These are phyloP conservation scores for Lepidonotus clava DNA, from an alignment of 2,888 invertebrate species.

Conservation along the genomic window DNA sequence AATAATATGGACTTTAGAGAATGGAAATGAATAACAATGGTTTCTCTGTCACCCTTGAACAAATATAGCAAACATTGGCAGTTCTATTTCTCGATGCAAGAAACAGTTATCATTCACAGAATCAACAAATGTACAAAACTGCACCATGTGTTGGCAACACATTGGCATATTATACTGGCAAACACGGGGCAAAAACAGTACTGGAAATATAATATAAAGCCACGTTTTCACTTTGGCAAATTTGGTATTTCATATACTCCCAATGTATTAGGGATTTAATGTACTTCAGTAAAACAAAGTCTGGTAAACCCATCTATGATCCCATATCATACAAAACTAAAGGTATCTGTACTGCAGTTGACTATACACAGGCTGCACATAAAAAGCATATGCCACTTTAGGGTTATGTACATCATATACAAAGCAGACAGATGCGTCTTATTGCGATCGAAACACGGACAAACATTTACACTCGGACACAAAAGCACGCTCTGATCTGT, in stretches of 20 bases:
- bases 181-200: background rate
- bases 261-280: background rate
- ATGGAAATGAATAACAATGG: background rate
- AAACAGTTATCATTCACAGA: background rate
- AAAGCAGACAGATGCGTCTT: background rate
- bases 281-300: background rate
- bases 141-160: conserved; percentile 29
- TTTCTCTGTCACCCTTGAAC: background rate
- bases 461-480: background rate
- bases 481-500: no score
- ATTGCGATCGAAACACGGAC: background rate
- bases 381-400: background rate
- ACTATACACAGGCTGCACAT: background rate
- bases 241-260: background rate
- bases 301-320: background rate
- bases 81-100: background rate
- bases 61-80: conserved; percentile 31
- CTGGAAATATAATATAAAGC: background rate
- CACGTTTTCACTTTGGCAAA: conserved; percentile 5
- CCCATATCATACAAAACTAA: background rate
- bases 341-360: background rate
- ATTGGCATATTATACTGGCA: conserved; percentile 8
- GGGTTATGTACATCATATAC: background rate
- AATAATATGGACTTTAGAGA: background rate
- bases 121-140: background rate